phyloP scores from a whole-genome alignment of 2,888 invertebrate genomes.

The Pachymerium ferrugineum region DNA sequence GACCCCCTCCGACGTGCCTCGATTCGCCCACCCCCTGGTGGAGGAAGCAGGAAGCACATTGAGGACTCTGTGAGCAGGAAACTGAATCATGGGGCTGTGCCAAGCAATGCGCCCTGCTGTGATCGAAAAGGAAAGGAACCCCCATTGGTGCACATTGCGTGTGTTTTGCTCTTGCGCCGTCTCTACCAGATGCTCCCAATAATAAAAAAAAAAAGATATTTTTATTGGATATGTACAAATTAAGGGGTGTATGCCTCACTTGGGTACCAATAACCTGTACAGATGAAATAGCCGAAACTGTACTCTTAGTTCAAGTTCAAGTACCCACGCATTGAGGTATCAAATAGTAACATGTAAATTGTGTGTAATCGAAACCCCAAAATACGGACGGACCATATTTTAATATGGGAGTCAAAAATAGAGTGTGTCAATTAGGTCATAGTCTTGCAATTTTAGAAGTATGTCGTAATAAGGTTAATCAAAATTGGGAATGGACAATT shows the following conservation, averaged over 20 bases:
- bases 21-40: slow-evolving; percentile 22
- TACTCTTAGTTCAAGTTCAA: too few relatives aligned
- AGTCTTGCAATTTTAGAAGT: too few relatives aligned
- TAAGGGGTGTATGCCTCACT: background rate
- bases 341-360: too few relatives aligned
- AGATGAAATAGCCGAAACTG: too few relatives aligned
- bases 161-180: slow-evolving; percentile 2
- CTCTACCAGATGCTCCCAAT: background rate
- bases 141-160: slow-evolving; percentile 17
- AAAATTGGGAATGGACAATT: too few relatives aligned
- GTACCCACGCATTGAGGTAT: too few relatives aligned
- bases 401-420: too few relatives aligned
- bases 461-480: too few relatives aligned
- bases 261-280: background rate
- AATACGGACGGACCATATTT: too few relatives aligned
- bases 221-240: background rate
- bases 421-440: too few relatives aligned
- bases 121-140: slow-evolving; percentile 17
- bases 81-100: slow-evolving; percentile 32
- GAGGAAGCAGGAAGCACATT: slow-evolving; percentile 32
- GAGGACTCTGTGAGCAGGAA: slow-evolving; percentile 29
- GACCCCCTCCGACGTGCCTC: slow-evolving; percentile 3
- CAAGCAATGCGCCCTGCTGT: slow-evolving; percentile 5
- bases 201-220: background rate
- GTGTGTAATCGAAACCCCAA: too few relatives aligned